A percentile compares a stretch with the other conserved stretches of the same genome.
Conservation (phyloP, 2,113 vertebrate species). For the Terrapene triunguis region DNA sequence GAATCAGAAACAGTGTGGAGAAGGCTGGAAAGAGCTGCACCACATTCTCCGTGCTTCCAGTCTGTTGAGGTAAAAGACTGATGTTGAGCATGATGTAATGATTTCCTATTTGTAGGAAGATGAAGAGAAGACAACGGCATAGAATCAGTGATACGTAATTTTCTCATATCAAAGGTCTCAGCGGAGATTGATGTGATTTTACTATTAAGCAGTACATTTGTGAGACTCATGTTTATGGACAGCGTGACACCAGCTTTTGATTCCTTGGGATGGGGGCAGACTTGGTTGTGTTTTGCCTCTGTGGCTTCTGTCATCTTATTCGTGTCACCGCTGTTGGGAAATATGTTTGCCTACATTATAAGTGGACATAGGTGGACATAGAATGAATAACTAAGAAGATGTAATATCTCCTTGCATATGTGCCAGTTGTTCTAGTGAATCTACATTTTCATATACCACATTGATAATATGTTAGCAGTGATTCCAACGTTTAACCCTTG, state of each 20-base stretch:
- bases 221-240: neutral
- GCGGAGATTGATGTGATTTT: neutral
- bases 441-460: neutral
- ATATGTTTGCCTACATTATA: neutral
- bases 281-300: neutral
- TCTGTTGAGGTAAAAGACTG: neutral
- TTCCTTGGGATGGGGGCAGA: neutral
- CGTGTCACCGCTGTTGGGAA: neutral
- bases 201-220: neutral
- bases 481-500: neutral
- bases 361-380: neutral
- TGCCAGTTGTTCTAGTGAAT: neutral
- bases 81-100: neutral
- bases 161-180: neutral
- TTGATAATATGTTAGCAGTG: neutral
- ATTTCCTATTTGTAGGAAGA: neutral
- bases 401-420: neutral
- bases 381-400: too few relatives aligned
- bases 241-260: neutral
- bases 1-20: neutral
- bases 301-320: neutral
- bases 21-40: neutral
- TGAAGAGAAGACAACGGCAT: neutral
- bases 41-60: neutral
- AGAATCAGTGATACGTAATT: neutral